These are phyloP conservation scores for Glomeris maerens DNA, from an alignment of 1,140 invertebrate species.

Conservation along the genomic window DNA sequence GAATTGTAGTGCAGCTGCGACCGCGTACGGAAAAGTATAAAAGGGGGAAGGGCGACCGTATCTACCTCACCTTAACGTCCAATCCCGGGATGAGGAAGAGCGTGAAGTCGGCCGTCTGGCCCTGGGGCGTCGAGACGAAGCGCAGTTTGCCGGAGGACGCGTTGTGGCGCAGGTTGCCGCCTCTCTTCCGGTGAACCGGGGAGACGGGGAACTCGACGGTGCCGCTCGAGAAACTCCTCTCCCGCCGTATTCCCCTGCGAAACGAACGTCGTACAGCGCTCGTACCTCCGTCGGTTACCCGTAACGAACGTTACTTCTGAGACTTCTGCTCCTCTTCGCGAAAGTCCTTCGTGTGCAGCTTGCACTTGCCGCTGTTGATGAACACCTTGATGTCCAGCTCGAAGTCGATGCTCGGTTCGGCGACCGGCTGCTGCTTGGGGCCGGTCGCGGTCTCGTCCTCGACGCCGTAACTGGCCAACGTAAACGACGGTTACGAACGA, in stretches of 20 bases:
- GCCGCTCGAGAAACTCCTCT: conserved; percentile 52
- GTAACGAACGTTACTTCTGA: no score
- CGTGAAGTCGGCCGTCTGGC: conserved; percentile 59
- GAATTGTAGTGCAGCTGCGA: conserved; percentile 25
- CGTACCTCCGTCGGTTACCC: no score
- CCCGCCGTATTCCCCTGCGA: conserved; percentile 25
- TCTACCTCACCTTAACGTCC: conserved; percentile 61
- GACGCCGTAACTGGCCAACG: background rate
- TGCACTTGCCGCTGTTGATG: conserved; percentile 92
- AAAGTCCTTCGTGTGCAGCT: conserved; percentile 80
- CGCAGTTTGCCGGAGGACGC: conserved; percentile 24
- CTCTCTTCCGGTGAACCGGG: conserved; percentile 19
- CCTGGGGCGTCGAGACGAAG: conserved; percentile 28
- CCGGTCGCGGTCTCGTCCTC: background rate
- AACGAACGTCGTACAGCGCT: background rate
- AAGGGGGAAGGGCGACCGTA: conserved; percentile 5
- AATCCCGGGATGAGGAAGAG: conserved; percentile 89
- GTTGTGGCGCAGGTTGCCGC: conserved; percentile 20
- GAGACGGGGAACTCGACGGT: conserved; percentile 44
- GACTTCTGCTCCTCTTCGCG: conserved; percentile 55
- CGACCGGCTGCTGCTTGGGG: conserved; percentile 17
- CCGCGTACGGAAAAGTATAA: background rate
- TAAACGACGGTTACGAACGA: background rate
- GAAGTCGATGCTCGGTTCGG: conserved; percentile 90
- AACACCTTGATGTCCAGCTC: conserved; percentile 91